Evolutionary conservation across 2,888 invertebrate species (phyloP), one percentile per base, ranked within the genome.

Genomic region (Seira ritae): DNA sequence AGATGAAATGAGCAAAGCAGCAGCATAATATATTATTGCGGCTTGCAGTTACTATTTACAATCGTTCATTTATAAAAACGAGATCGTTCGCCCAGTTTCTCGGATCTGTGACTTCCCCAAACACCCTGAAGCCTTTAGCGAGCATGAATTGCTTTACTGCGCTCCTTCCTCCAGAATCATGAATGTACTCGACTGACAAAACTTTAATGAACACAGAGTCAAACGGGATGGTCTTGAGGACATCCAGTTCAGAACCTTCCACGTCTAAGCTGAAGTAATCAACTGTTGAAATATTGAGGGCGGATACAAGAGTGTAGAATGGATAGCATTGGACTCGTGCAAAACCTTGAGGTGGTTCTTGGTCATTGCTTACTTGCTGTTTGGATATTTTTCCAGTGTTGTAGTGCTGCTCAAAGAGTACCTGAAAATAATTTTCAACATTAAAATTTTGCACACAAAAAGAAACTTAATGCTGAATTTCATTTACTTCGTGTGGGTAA

Each of bases 201-300:
- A 86, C 84, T 90, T 90, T 90, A 67, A 93, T 92, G 82, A 92
- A 90, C 10, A 93, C 89, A 70, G 90, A 90, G 66, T 92, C 90
- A 87, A 92, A 92, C 1, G 92, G 92, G 85, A 93, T 92, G 0
- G 92, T 92, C 87, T 91, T 90, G 22, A 93, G 89, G 4, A 93
- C 91, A 12, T 91, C 90, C 20, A 92, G 89, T 89, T 93, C 91
- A 15, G 89, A 88, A 0, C 91, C 91, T 83, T 91, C 91, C 12
- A 91, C 90, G 42, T 85, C 85, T 19, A 91, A 88, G 73, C 90
- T 90, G 85, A 91, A 90, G 85, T 90, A 91, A 85, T 91, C 91
- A 3, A 91, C 89, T 0, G 87, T 88, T 4, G 90, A 89, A 62
- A 88, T 89, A 83, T 90, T 90, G 23, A 91, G 89, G 6, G 91